Evolutionary conservation across 2,888 invertebrate species (phyloP), one percentile per base, ranked within the genome.

Genomic region (Bombylius major): DNA sequence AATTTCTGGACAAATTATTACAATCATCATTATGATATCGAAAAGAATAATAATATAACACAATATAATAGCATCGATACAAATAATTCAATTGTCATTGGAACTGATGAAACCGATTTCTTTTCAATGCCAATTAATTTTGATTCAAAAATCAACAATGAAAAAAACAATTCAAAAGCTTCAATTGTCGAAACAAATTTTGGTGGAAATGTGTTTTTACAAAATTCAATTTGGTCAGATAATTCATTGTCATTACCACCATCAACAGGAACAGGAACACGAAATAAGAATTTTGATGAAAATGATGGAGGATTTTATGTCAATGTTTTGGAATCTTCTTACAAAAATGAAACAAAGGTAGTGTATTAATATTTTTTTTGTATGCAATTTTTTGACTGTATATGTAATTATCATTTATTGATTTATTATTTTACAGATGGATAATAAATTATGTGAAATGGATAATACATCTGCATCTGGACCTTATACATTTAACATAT

Each of bases 181-280:
- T 23, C 23, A 23, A 23, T 23, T 23, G 23, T 23, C 23, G 23
- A 23, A 23, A 23, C 23, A 23, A 23, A 23, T 23, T 23, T 23
- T 23, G 59, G 65, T 60, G 78, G 77, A 11, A 8, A 8, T 54
- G 76, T 78, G 39, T 78, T 78, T 62, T 72, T 79, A 56, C 76
- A 73, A 49, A 76, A 73, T 65, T 78, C 79, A 9, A 79, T 79
- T 64, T 79, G 79, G 79, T 77, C 79, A 12, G 69, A 76, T 59
- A 65, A 65, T 59, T 59, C 62, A 4, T 36, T 23, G 23, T 23
- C 23, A 23, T 23, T 23, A 23, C 23, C 23, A 23, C 3, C 23
- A 23, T 23, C 23, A 23, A 23, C 23, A 23, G 23, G 23, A 23
- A 23, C 23, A 23, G 23, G 23, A 23, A 23, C 23, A 23, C 23